A percentile compares a stretch with the other conserved stretches of the same genome.
Evolutionary conservation across 2,113 vertebrate species (phyloP).

Genomic region (Panthera tigris): DNA sequence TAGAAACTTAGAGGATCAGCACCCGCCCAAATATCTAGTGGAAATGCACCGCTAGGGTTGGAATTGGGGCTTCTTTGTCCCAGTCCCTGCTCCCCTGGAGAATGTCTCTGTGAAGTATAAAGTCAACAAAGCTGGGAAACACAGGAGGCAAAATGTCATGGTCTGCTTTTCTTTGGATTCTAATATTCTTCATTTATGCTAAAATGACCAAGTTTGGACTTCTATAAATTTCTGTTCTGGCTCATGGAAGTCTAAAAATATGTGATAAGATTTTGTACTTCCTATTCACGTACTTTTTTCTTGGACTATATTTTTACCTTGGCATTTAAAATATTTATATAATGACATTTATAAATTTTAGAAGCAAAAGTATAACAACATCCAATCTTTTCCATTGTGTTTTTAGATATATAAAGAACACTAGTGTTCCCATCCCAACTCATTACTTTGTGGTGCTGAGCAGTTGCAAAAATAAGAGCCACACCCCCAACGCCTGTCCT

Average conservation of each 20-base stretch:
- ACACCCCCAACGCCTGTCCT: slow-evolving; percentile 83
- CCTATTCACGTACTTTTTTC: not conserved
- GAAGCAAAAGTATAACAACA: not conserved
- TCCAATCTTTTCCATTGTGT: slow-evolving; percentile 32
- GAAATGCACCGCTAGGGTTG: not conserved
- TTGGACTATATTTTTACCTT: not conserved
- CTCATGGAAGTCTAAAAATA: not conserved
- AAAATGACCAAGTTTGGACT: not conserved
- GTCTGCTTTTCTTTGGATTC: not conserved
- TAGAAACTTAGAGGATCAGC: not conserved
- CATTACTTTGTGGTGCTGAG: slow-evolving; percentile 96
- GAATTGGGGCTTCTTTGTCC: not conserved
- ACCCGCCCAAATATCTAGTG: fast-evolving
- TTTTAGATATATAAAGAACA: slow-evolving; percentile 82
- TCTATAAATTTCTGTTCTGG: not conserved
- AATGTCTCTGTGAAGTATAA: not conserved
- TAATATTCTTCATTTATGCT: not conserved
- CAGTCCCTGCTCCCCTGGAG: not conserved
- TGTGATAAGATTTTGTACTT: not conserved
- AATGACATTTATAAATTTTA: not conserved
- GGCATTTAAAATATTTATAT: not conserved
- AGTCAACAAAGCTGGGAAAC: not conserved
- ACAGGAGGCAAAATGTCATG: not conserved
- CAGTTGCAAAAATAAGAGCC: slow-evolving; percentile 86
- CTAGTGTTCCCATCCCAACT: slow-evolving; percentile 87